These are phyloP conservation scores for Noctua pronuba DNA, from an alignment of 2,888 invertebrate genomes.

Conservation along the genomic window DNA sequence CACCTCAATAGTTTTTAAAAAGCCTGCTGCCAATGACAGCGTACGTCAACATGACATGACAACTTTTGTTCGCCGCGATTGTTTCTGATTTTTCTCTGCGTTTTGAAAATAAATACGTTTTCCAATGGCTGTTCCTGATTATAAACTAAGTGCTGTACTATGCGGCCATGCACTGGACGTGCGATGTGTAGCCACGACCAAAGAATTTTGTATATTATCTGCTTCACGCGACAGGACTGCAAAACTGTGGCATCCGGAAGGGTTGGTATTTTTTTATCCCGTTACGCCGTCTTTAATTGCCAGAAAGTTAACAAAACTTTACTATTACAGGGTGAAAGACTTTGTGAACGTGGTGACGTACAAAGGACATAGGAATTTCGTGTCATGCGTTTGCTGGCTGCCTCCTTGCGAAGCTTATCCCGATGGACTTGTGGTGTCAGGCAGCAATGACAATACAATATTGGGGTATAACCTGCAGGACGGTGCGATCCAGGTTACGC, in stretches of 20 bases:
- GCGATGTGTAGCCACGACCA: conserved; percentile 92
- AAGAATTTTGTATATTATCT: conserved; percentile 94
- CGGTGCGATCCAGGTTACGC: conserved; percentile 91
- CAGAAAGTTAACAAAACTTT: conserved; percentile 35
- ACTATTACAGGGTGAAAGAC: conserved; percentile 88
- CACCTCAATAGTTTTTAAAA: background rate
- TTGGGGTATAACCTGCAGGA: conserved; percentile 94
- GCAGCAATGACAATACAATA: conserved; percentile 96
- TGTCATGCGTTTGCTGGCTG: conserved; percentile 94
- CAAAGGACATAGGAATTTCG: conserved; percentile 96
- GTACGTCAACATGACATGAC: conserved; percentile 80
- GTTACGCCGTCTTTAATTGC: conserved; percentile 28
- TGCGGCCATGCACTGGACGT: conserved; percentile 96
- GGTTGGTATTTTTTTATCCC: conserved; percentile 85
- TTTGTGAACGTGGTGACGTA: conserved; percentile 93
- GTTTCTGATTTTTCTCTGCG: conserved; percentile 69
- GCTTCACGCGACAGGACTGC: conserved; percentile 97
- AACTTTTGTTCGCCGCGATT: conserved; percentile 78
- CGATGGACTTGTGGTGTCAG: conserved; percentile 95
- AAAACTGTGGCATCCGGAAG: conserved; percentile 95
- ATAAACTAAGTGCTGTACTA: conserved; percentile 95
- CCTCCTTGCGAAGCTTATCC: conserved; percentile 93
- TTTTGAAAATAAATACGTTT: conserved; percentile 68
- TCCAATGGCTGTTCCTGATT: conserved; percentile 90
- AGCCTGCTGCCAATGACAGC: conserved; percentile 44